These are phyloP conservation scores for Elachura formosa DNA, from an alignment of 2,113 vertebrate species.

Conservation along the genomic window DNA sequence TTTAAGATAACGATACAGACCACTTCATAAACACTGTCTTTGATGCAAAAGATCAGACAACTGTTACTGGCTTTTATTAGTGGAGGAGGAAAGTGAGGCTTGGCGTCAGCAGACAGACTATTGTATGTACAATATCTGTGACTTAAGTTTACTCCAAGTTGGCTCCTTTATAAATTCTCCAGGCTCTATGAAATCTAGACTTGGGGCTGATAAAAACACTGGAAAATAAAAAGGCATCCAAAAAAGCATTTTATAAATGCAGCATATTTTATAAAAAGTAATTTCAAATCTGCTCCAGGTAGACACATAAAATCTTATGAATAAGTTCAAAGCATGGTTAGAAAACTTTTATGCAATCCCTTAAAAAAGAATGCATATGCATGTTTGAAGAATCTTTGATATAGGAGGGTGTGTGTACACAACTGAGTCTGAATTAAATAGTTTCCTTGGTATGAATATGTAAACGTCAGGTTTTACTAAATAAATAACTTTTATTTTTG, in stretches of 20 bases:
- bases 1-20: conserved; percentile 43
- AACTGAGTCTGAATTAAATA: neutral
- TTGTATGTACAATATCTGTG: conserved; percentile 31
- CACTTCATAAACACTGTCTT: conserved; percentile 64
- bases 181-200: conserved; percentile 55
- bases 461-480: neutral
- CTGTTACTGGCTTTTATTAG: conserved; percentile 64
- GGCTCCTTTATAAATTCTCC: conserved; percentile 66
- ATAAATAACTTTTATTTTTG: conserved; percentile 10
- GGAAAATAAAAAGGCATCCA: conserved; percentile 63
- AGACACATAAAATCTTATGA: conserved; percentile 70
- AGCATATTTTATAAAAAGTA: conserved; percentile 59
- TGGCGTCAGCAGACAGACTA: conserved; percentile 51
- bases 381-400: conserved; percentile 43
- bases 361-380: conserved; percentile 30
- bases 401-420: neutral
- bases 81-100: conserved; percentile 27
- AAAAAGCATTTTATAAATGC: conserved; percentile 67
- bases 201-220: conserved; percentile 62
- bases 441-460: conserved; percentile 6
- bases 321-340: conserved; percentile 69
- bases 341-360: conserved; percentile 44
- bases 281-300: conserved; percentile 64
- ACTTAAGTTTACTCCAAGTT: conserved; percentile 38
- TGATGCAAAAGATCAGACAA: conserved; percentile 67